Evolutionary conservation across 2,797 vertebrate genomes (phyloP).

Genomic region (Parambassis ranga): DNA sequence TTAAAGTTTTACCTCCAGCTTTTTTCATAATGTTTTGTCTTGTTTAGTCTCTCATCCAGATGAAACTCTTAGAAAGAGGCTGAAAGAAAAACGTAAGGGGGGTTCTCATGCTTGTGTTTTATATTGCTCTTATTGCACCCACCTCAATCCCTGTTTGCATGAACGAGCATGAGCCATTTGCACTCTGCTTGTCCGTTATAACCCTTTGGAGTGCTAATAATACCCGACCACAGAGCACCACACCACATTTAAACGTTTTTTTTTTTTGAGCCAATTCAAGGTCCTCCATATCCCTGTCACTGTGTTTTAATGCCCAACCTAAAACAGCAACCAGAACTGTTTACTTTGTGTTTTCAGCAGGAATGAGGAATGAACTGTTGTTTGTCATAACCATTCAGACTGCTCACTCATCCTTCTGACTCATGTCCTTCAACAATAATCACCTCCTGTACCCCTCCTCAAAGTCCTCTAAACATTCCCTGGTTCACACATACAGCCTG

Average conservation of each 20-base stretch:
- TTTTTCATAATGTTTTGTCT: slow-evolving; percentile 72
- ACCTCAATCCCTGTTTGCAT: slow-evolving; percentile 75
- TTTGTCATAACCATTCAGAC: slow-evolving; percentile 63
- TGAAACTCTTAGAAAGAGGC: slow-evolving; percentile 97
- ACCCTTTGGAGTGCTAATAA: slow-evolving; percentile 57
- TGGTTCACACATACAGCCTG: slow-evolving; percentile 49
- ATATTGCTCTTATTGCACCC: slow-evolving; percentile 56
- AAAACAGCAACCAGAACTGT: slow-evolving; percentile 49
- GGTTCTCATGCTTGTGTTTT: slow-evolving; percentile 71
- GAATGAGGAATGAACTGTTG: slow-evolving; percentile 67
- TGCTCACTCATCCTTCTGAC: slow-evolving; percentile 64
- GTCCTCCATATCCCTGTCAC: background rate
- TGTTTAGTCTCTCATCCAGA: slow-evolving; percentile 87
- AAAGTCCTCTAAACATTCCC: slow-evolving; percentile 25
- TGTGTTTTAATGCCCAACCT: slow-evolving; percentile 24
- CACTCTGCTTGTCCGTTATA: slow-evolving; percentile 84
- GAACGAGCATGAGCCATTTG: slow-evolving; percentile 79
- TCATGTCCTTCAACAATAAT: slow-evolving; percentile 61
- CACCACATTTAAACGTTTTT: slow-evolving; percentile 2
- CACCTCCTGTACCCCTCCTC: slow-evolving; percentile 43
- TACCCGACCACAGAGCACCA: slow-evolving; percentile 22
- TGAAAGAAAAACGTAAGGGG: slow-evolving; percentile 99
- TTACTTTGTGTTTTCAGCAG: slow-evolving; percentile 50
- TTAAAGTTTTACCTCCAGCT: slow-evolving; percentile 10
- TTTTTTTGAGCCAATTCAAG: slow-evolving; percentile 1